Base-by-base conservation (phyloP, 2,888 invertebrate species). In the Chydorus sphaericus region DNA sequence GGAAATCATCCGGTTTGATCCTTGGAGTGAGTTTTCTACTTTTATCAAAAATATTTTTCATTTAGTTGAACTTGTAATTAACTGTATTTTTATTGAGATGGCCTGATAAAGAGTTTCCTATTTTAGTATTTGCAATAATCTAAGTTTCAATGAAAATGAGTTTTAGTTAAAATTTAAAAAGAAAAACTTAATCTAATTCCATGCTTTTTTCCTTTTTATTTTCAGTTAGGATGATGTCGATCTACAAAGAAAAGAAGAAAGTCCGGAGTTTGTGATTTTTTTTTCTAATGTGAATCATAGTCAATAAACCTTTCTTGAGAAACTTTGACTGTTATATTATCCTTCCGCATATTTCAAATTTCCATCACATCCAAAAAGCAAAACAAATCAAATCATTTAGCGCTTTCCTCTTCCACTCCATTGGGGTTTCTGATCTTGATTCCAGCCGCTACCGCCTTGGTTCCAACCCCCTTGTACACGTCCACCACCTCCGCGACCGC, bases 241-340 rank as follows among this genome's bases (percentile, higher is more conserved):
- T 84, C 0, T 85, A 85, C 66, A 76, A 75, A 63, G 90, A 91
- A 67, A 75, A 75, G 63, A 86, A 82, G 69, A 85, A 81, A 70
- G 75, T 90, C 39, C 79, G 83, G 64, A 87, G 87, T 65, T 71
- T 81, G 65, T 69, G 67, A 63, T 38, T 50, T 48, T 16, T 48
- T 26, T 48, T 20, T 48, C n/a, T 23, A 26, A 48, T 23, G n/a
- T n/a, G n/a, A n/a, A n/a, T n/a, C n/a, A n/a, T n/a, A n/a, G n/a
- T n/a, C n/a, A n/a, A n/a, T n/a, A n/a, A n/a, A n/a, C n/a, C n/a
- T n/a, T n/a, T n/a, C n/a, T n/a, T n/a, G n/a, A n/a, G n/a, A n/a
- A n/a, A n/a, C n/a, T n/a, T n/a, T n/a, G n/a, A n/a, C n/a, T n/a
- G n/a, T n/a, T n/a, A n/a, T n/a, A n/a, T n/a, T n/a, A n/a, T n/a